Conservation (phyloP, 2,888 invertebrate genomes). For the Drosophila conformis region DNA sequence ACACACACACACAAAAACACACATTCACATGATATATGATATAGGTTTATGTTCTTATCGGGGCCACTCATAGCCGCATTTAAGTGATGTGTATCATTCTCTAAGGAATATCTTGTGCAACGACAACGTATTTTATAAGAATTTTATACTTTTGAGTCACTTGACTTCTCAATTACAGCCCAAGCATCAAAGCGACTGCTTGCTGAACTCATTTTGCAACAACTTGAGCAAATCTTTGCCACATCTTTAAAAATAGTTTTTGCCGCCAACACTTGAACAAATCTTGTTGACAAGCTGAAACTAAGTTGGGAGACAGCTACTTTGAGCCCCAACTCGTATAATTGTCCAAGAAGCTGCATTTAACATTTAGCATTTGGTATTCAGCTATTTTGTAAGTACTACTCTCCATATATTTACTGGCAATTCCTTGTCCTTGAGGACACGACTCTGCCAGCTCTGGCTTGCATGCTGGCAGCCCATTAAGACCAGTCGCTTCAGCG, state of each 20-base stretch:
- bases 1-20: background rate
- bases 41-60: slow-evolving; percentile 43
- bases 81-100: slow-evolving; percentile 49
- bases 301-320: background rate
- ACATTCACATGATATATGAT: slow-evolving; percentile 31
- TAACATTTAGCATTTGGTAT: background rate
- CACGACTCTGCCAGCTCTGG: slow-evolving; percentile 6
- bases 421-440: slow-evolving; percentile 49
- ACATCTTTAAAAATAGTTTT: slow-evolving; percentile 3
- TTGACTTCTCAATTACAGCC: slow-evolving; percentile 46
- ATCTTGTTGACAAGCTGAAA: background rate
- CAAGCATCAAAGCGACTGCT: slow-evolving; percentile 17
- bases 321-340: slow-evolving; percentile 11
- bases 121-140: slow-evolving; percentile 29
- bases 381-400: slow-evolving; percentile 4
- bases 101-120: slow-evolving; percentile 38
- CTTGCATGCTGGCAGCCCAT: slow-evolving; percentile 75
- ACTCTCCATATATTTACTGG: background rate
- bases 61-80: slow-evolving; percentile 50
- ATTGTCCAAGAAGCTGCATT: slow-evolving; percentile 37
- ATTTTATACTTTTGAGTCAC: slow-evolving; percentile 12
- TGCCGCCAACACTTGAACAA: background rate
- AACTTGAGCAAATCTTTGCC: background rate
- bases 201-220: slow-evolving; percentile 12
- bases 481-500: slow-evolving; percentile 32